phyloP scores from a whole-genome alignment of 2,888 invertebrate genomes.

The Pammene fasciana region DNA sequence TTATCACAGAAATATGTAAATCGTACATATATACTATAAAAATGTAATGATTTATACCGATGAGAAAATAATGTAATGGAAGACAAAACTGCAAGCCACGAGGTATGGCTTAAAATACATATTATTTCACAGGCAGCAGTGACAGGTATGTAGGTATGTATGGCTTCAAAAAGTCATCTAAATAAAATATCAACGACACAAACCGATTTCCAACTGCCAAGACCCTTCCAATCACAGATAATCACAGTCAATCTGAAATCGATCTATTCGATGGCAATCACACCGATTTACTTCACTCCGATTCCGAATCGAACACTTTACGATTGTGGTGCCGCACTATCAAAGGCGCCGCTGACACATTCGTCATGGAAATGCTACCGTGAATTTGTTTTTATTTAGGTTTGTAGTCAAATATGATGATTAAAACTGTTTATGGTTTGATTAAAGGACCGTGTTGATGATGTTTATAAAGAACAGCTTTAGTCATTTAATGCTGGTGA shows the following conservation, averaged over 20 bases:
- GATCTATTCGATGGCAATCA: constrained; percentile 65
- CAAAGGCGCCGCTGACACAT: constrained; percentile 53
- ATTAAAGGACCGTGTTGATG: constrained; percentile 1
- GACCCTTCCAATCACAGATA: constrained; percentile 51
- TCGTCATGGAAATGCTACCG: constrained; percentile 68
- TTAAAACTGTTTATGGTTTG: constrained; percentile 5
- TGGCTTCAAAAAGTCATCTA: constrained; percentile 18
- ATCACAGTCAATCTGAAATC: constrained; percentile 65
- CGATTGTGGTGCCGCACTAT: constrained; percentile 56
- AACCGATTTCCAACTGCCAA: constrained; percentile 41
- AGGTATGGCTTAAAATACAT: too few relatives aligned
- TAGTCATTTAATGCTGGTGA: not conserved
- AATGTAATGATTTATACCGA: too few relatives aligned
- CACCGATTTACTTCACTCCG: constrained; percentile 69
- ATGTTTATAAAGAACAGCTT: not conserved
- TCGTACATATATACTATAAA: too few relatives aligned
- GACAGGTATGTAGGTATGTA: not conserved
- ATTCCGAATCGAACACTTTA: constrained; percentile 62
- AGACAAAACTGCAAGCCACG: too few relatives aligned
- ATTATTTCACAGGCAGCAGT: too few relatives aligned
- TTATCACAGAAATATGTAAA: too few relatives aligned
- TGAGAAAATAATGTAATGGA: too few relatives aligned
- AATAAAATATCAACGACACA: constrained; percentile 26
- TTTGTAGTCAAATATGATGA: constrained; percentile 30
- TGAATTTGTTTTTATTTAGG: constrained; percentile 50